A percentile compares a stretch with the other conserved stretches of the same genome.
phyloP scores from a whole-genome alignment of 1,140 invertebrate species.

The Liolophura sinensis region DNA sequence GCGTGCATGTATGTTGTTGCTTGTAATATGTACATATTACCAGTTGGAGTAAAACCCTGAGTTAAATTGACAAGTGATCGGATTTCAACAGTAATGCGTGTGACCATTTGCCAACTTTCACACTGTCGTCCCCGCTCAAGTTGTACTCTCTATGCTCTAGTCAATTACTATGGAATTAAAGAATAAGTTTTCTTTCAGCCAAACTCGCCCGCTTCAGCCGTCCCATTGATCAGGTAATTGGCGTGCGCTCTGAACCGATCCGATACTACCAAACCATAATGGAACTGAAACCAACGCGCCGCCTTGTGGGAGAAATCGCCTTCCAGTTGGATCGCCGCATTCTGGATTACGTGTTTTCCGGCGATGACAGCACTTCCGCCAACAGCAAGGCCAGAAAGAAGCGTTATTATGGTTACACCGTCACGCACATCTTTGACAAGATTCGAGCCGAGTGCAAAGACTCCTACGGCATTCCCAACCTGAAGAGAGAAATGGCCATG shows the following conservation, averaged over 20 bases:
- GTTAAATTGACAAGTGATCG: too few relatives aligned
- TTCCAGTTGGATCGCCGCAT: slow-evolving; percentile 41
- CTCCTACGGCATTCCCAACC: slow-evolving; percentile 11
- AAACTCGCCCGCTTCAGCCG: slow-evolving; percentile 2
- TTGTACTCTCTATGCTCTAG: too few relatives aligned
- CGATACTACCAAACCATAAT: slow-evolving; percentile 3
- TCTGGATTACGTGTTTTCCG: slow-evolving; percentile 32
- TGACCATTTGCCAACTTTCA: too few relatives aligned
- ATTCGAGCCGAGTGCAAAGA: slow-evolving; percentile 28
- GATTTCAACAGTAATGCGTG: too few relatives aligned
- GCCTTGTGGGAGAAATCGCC: slow-evolving; percentile 34
- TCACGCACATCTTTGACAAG: slow-evolving; percentile 32
- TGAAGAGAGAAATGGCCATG: slow-evolving; percentile 19
- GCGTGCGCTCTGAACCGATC: slow-evolving; percentile 8
- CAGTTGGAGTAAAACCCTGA: too few relatives aligned
- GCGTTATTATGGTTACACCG: slow-evolving; percentile 42
- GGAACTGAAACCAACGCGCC: slow-evolving; percentile 7
- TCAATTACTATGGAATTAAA: too few relatives aligned
- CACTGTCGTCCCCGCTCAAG: too few relatives aligned
- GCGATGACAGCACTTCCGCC: background rate
- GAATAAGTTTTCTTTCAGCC: too few relatives aligned
- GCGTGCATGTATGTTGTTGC: too few relatives aligned
- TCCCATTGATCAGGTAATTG: slow-evolving; percentile 19
- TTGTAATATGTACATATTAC: too few relatives aligned
- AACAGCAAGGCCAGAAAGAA: background rate